These are phyloP conservation scores for Sesamia nonagrioides DNA, from an alignment of 1,140 invertebrate species.

Conservation along the genomic window DNA sequence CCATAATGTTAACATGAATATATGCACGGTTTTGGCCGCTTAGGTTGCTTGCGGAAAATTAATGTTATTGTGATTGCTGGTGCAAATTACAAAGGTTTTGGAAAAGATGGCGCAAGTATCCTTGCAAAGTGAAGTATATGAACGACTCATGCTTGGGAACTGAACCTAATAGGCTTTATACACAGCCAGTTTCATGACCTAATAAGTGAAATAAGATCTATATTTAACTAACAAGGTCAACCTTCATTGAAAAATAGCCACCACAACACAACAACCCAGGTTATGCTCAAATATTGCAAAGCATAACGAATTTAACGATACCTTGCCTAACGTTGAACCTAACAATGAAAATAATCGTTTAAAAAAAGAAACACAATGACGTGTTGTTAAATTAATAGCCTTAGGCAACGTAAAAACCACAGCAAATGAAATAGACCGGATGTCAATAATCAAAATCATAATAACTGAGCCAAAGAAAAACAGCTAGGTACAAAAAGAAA, in stretches of 20 bases:
- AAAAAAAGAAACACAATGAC: not conserved
- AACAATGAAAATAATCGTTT: not conserved
- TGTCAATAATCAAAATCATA: slow-evolving; percentile 2
- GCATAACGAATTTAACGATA: not conserved
- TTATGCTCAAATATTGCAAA: not conserved
- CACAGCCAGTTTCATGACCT: too few species aligned
- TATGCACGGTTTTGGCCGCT: not conserved
- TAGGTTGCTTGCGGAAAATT: not conserved
- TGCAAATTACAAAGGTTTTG: too few species aligned
- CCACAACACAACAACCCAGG: too few species aligned
- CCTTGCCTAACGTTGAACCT: not conserved
- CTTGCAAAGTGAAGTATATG: too few species aligned
- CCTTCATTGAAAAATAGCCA: too few species aligned
- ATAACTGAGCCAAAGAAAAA: not conserved
- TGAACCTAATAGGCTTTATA: too few species aligned
- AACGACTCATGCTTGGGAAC: too few species aligned
- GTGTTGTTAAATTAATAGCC: slow-evolving; percentile 3
- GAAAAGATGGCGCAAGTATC: too few species aligned
- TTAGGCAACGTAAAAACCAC: not conserved
- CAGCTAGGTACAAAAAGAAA: not conserved
- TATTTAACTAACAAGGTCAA: too few species aligned
- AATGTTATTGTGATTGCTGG: too few species aligned
- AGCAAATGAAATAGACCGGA: slow-evolving; percentile 10
- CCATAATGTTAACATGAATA: not conserved
- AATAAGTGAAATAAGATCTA: too few species aligned